These are phyloP conservation scores for Laothoe populi DNA, from an alignment of 2,888 invertebrate species.

Conservation along the genomic window DNA sequence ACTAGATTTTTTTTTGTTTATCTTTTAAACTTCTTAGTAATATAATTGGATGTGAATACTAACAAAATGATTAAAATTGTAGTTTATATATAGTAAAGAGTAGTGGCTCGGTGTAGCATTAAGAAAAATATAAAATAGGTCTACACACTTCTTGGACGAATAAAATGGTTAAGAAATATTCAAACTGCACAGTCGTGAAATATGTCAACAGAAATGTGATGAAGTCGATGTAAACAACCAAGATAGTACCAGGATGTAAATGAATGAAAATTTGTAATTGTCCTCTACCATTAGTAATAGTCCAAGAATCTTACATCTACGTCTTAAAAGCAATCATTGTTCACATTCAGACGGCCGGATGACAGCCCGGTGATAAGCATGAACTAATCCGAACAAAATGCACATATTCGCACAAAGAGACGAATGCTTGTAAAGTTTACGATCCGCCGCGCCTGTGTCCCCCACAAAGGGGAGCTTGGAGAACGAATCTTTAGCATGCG, in stretches of 20 bases:
- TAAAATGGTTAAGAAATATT: no score
- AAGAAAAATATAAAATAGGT: no score
- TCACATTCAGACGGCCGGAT: conserved; percentile 25
- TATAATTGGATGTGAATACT: neutral
- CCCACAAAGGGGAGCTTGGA: conserved; percentile 22
- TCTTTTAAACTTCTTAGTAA: no score
- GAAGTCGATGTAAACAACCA: no score
- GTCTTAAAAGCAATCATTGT: conserved; percentile 24
- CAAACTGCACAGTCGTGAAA: no score
- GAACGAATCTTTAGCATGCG: conserved; percentile 12
- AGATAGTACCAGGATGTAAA: no score
- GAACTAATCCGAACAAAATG: conserved; percentile 28
- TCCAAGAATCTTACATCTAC: conserved; percentile 14
- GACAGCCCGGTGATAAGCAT: conserved; percentile 29
- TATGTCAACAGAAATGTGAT: no score
- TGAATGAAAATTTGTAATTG: neutral
- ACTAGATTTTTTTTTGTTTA: no score
- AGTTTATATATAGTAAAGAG: neutral
- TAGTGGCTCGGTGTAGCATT: neutral
- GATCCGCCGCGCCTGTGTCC: conserved; percentile 36
- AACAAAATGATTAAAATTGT: neutral
- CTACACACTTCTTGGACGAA: no score
- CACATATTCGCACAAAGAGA: conserved; percentile 30
- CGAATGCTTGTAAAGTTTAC: conserved; percentile 35
- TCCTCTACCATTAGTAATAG: neutral